These are phyloP conservation scores for Paraescarpia echinospica DNA, from an alignment of 1,140 invertebrate genomes.

Conservation along the genomic window DNA sequence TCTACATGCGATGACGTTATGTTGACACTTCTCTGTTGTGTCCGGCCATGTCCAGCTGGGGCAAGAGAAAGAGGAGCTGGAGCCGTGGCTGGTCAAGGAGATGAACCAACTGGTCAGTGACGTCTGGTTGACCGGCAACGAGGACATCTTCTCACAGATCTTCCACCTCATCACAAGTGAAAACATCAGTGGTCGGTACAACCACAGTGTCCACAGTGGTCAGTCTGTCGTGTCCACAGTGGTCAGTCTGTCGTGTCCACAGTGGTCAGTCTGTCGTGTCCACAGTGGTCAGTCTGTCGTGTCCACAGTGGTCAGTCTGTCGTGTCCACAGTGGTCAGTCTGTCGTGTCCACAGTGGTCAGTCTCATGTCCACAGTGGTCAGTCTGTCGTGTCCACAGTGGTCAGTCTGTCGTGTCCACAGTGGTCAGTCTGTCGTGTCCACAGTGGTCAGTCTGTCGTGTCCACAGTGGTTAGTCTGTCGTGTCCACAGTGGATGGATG, in stretches of 20 bases:
- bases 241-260: no score
- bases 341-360: background rate
- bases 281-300: background rate
- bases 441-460: background rate
- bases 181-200: conserved; percentile 62
- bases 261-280: background rate
- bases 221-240: no score
- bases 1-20: no score
- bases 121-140: conserved; percentile 65
- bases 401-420: no score
- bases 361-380: background rate
- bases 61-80: conserved; percentile 62
- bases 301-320: no score
- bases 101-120: conserved; percentile 67
- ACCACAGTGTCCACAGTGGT: background rate
- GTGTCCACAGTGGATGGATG: no score
- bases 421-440: no score
- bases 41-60: conserved; percentile 34
- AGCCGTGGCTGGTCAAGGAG: conserved; percentile 62
- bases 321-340: no score
- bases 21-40: background rate
- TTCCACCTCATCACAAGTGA: conserved; percentile 75
- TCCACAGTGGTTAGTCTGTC: no score
- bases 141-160: conserved; percentile 71
- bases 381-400: no score